Percentiles rank a stretch among this genome's conserved stretches.
phyloP scores from a whole-genome alignment of 2,797 vertebrate genomes.

The Lacerta viridis region DNA sequence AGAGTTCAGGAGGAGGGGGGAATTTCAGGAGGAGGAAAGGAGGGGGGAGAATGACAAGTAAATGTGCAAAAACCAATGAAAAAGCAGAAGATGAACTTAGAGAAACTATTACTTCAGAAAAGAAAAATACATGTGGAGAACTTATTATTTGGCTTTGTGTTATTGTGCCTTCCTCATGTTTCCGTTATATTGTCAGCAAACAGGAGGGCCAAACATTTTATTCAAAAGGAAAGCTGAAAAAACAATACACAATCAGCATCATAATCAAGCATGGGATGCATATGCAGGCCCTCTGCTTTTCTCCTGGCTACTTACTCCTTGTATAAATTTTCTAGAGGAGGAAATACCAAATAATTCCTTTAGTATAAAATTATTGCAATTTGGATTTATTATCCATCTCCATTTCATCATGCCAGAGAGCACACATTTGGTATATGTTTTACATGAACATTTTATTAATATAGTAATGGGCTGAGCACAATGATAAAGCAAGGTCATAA shows the following conservation, averaged over 20 bases:
- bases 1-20: neutral
- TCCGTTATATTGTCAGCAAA: neutral
- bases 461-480: conserved; percentile 32
- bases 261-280: neutral
- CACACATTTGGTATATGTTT: conserved; percentile 45
- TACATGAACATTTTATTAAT: conserved; percentile 48
- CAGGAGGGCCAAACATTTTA: neutral
- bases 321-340: neutral
- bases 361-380: conserved; percentile 23
- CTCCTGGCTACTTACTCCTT: neutral
- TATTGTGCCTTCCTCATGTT: neutral
- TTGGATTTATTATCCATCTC: conserved; percentile 25
- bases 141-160: neutral
- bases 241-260: neutral
- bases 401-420: conserved; percentile 32
- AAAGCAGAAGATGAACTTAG: neutral
- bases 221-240: neutral
- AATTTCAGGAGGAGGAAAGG: no score
- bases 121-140: neutral
- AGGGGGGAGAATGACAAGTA: neutral
- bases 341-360: neutral
- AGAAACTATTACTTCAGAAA: neutral
- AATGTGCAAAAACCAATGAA: neutral
- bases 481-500: conserved; percentile 45
- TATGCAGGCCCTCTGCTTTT: neutral